Evolutionary conservation across 37 sponge, comb jelly and placozoan species (phyloP).

Genomic region (Sycon ciliatum): DNA sequence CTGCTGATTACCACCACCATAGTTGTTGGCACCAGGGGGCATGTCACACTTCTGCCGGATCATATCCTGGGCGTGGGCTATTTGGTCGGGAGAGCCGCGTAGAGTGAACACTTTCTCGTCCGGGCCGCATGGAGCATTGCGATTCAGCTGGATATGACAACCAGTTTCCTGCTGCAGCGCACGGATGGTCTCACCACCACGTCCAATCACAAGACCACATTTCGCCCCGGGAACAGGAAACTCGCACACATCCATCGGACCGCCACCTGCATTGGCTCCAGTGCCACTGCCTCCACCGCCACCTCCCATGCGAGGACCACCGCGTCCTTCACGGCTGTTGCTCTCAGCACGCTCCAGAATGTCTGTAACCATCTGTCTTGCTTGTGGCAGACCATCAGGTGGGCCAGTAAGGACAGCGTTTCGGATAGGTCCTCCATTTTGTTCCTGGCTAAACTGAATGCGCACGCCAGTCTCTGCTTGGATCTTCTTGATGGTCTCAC

Average conservation of each 20-base stretch:
- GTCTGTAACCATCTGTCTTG: constrained; percentile 57
- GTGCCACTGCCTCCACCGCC: no score
- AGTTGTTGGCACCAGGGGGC: no score
- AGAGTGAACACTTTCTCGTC: constrained; percentile 74
- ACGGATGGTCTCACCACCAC: constrained; percentile 90
- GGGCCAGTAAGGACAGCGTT: constrained; percentile 59
- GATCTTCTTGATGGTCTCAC: constrained; percentile 80
- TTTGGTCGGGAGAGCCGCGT: constrained; percentile 41
- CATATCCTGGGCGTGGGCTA: constrained; percentile 44
- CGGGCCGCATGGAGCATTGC: constrained; percentile 59
- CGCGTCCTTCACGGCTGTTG: not conserved
- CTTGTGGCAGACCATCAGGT: constrained; percentile 37
- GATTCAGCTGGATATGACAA: constrained; percentile 73
- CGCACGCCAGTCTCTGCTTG: constrained; percentile 70
- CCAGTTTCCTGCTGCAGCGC: constrained; percentile 75
- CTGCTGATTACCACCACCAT: no score
- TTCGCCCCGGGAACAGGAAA: constrained; percentile 60
- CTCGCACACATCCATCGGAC: no score
- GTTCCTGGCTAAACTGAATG: constrained; percentile 82
- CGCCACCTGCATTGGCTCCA: no score
- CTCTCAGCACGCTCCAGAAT: constrained; percentile 70
- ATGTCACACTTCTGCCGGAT: constrained; percentile 58
- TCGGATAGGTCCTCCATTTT: constrained; percentile 60
- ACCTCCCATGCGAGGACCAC: no score
- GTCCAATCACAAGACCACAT: constrained; percentile 92